Conservation (phyloP, 2,888 invertebrate genomes). For the Drosophila lacicola region DNA sequence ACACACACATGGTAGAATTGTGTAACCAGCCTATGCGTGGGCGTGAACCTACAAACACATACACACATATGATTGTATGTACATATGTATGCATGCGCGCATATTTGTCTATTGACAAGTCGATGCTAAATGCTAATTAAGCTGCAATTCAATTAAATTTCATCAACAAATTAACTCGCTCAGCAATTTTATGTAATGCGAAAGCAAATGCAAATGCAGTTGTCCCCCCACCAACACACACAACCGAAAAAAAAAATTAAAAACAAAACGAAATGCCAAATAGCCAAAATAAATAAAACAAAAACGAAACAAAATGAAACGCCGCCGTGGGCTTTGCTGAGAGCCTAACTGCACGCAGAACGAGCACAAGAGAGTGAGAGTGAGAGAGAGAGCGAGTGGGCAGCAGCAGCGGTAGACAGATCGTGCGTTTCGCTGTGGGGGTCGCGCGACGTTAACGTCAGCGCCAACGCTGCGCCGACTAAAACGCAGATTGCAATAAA, state of each 20-base stretch:
- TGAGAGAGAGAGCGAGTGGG: constrained; percentile 28
- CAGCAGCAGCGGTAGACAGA: constrained; percentile 26
- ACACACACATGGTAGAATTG: constrained; percentile 26
- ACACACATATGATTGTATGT: not conserved
- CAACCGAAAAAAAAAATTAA: constrained; percentile 6
- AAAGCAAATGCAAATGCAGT: constrained; percentile 56
- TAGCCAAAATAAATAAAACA: constrained; percentile 58
- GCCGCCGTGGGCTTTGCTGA: constrained; percentile 43
- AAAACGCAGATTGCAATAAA: constrained; percentile 70
- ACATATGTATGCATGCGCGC: not conserved
- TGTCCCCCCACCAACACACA: not conserved
- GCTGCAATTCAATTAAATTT: constrained; percentile 59
- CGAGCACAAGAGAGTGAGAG: constrained; percentile 12
- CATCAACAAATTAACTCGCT: constrained; percentile 61
- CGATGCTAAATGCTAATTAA: constrained; percentile 54
- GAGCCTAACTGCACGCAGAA: constrained; percentile 13
- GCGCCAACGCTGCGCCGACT: constrained; percentile 26
- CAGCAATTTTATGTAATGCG: constrained; percentile 73
- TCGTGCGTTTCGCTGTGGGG: constrained; percentile 63
- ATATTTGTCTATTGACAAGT: constrained; percentile 15
- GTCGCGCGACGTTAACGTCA: constrained; percentile 37
- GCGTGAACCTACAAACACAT: constrained; percentile 9
- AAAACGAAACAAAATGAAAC: constrained; percentile 52
- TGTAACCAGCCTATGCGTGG: constrained; percentile 48
- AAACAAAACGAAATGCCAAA: constrained; percentile 59